These are phyloP conservation scores for Heliocidaris erythrogramma DNA, from an alignment of 35 echinoderm and acorn worm species.

Conservation along the genomic window DNA sequence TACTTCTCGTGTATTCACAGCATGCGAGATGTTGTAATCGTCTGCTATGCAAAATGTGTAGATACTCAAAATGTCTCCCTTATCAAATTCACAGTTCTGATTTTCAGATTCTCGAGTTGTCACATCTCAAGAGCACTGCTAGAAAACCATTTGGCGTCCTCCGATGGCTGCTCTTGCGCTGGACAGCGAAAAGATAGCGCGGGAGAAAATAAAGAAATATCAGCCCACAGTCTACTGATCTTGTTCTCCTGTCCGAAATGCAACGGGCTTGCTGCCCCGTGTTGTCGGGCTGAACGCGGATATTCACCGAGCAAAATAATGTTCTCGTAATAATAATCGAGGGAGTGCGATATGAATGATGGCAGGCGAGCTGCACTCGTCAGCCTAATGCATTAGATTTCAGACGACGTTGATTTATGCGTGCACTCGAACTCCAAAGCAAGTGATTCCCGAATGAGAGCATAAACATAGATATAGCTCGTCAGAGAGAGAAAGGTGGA, in stretches of 20 bases:
- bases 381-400: not conserved
- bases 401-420: not conserved
- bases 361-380: not conserved
- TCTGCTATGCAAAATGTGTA: not conserved
- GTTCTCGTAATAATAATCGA: not conserved
- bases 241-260: not conserved
- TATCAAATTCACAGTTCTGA: constrained; percentile 33
- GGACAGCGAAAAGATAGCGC: not conserved
- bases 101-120: constrained; percentile 31
- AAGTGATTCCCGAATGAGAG: not conserved
- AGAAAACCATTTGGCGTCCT: constrained; percentile 48
- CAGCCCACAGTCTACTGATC: not conserved
- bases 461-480: not conserved
- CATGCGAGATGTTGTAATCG: not conserved
- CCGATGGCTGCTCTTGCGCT: not conserved
- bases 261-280: not conserved
- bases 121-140: constrained; percentile 39
- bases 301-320: not conserved
- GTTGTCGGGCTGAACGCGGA: too few relatives aligned
- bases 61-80: constrained; percentile 20
- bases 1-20: not conserved
- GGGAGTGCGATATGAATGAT: not conserved
- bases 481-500: not conserved
- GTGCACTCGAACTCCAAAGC: not conserved
- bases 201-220: not conserved